Evolutionary conservation across 2,113 vertebrate species (phyloP), one percentile per base, ranked within the genome.

Genomic region (Oophaga pumilio): DNA sequence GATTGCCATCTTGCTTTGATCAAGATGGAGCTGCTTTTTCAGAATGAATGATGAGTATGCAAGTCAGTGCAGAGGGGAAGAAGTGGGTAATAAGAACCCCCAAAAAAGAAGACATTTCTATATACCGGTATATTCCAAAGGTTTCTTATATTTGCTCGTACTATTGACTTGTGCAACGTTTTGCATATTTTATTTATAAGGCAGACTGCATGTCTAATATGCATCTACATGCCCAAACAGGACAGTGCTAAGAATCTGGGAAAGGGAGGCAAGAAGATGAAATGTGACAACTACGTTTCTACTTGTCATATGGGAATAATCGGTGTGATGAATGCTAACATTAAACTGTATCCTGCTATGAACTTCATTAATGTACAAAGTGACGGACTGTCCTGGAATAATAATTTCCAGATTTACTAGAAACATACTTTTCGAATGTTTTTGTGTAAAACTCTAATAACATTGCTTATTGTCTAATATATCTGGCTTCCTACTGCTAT

Each of bases 261-360:
- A 68, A 52, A 6, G 50, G 49, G 62, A 52, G n/a, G 62, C 14
- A 53, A 83, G 52, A 69, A 50, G 59, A 82, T 66, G 49, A n/a
- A 83, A 83, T 83, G 81, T 69, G n/a, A 83, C 64, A 83, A 53
- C 69, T 83, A 53, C 3, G 81, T 69, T 68, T 53, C 18, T n/a
- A 83, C 81, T 26, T 50, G 81, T 69, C 43, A 83, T 83, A 4
- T 69, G 64, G 18, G 10, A 53, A 68, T 83, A 83, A 53, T 69
- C 69, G n/a, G 43, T 26, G 49, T 53, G 49, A 26, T 66, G 24
- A 82, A n/a, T 82, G 60, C 4, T 24, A n/a, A 53, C 33, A 52
- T 8, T 43, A 68, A 52, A 52, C 2, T 5, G 49, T 11, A 66
- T 83, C 81, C 33, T 69, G 64, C 20, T 50, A 53, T 69, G 62